These are phyloP conservation scores for Platycheirus albimanus DNA, from an alignment of 2,888 invertebrate genomes.

Conservation along the genomic window DNA sequence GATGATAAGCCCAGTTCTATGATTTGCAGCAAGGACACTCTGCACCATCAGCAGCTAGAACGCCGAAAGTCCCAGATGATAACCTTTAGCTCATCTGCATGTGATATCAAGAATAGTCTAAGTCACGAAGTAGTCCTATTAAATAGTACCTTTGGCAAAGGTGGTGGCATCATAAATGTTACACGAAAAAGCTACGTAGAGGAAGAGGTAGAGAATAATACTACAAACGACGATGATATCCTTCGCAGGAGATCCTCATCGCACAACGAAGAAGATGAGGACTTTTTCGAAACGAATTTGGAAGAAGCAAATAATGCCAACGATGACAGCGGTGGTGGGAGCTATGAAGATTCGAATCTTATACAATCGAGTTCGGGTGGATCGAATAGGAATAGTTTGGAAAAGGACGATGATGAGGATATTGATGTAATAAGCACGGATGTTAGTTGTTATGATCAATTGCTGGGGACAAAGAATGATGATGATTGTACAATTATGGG, in stretches of 20 bases:
- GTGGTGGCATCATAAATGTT: constrained; percentile 60
- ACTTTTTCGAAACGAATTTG: constrained; percentile 81
- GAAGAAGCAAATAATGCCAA: constrained; percentile 81
- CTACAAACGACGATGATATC: constrained; percentile 77
- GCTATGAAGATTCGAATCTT: constrained; percentile 82
- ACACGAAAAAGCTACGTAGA: constrained; percentile 80
- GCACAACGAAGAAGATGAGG: constrained; percentile 78
- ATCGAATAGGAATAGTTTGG: constrained; percentile 82
- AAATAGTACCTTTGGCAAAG: constrained; percentile 75
- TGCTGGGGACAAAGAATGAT: constrained; percentile 80
- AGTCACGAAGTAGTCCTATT: constrained; percentile 80
- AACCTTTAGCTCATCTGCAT: constrained; percentile 81
- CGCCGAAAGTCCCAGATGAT: constrained; percentile 81
- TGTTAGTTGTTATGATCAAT: constrained; percentile 82
- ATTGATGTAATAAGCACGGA: constrained; percentile 82
- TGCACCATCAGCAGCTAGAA: constrained; percentile 78
- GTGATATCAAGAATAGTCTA: constrained; percentile 82
- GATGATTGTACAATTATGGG: constrained; percentile 80
- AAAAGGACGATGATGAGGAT: constrained; percentile 82
- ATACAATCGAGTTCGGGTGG: constrained; percentile 81
- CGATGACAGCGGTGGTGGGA: constrained; percentile 82
- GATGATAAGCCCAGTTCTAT: constrained; percentile 82
- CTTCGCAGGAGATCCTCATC: constrained; percentile 78
- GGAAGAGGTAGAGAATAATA: constrained; percentile 77
- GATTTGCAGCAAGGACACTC: constrained; percentile 80